Base-by-base conservation (phyloP, 2,113 vertebrate genomes). In the Crotophaga sulcirostris region DNA sequence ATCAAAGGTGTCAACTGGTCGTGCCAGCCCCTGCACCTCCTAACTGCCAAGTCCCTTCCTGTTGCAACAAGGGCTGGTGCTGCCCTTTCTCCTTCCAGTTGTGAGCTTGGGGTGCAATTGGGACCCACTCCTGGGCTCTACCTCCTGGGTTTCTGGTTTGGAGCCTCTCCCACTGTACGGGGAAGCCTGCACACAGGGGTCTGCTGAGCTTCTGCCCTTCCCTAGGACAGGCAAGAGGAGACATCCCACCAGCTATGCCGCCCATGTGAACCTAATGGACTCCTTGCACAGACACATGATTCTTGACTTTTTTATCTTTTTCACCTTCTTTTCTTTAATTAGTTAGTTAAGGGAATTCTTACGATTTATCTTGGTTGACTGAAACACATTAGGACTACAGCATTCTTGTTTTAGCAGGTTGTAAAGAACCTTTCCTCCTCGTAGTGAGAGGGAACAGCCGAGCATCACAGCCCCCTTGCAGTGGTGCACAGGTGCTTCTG, bases 41-140 rank as follows among this genome's bases (percentile, higher is more conserved):
- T 20, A 25, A 13, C 56, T 54, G 20, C 17, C 7, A 13, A 26
- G 25, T 75, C 19, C 42, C 25, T 47, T 75, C 33, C 56, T 63
- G 18, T 49, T n/a, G 31, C 69, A 34, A 29, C 0, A 1, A 34
- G 81, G 55, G 38, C n/a, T 1, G 8, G 16, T 13, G 7, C 58
- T 40, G 38, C 80, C 20, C 0, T 38, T 52, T 34, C 38, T 55
- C 45, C 29, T 40, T 33, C 51, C 69, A 2, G 1, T 38, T 44
- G n/a, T 1, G 1, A 40, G 31, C 16, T 49, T 1, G 0, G 47
- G 54, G 11, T 16, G 40, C 51, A 5, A 6, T 16, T 1, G 0
- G 60, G 24, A 49, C 69, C 52, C 2, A 8, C n/a, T 70, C 11
- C 40, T 51, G 0, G 0, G 29, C 64, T 60, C 11, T 16, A 59